Evolutionary conservation across 2,888 invertebrate species (phyloP).

Genomic region (Tachina fera): DNA sequence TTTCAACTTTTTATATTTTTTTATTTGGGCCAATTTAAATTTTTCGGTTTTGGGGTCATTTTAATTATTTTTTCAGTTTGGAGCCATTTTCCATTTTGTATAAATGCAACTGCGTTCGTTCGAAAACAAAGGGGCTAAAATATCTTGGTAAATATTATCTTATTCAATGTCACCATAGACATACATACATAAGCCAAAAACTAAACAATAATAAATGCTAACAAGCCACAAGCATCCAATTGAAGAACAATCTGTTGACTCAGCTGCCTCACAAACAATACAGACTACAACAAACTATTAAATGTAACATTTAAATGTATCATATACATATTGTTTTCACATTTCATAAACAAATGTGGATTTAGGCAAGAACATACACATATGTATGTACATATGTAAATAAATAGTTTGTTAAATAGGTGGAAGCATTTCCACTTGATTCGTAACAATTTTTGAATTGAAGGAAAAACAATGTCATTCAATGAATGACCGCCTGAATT

Average conservation of each 20-base stretch:
- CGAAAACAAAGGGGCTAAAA: conserved; percentile 45
- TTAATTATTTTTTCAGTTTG: background rate
- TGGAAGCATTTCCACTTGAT: background rate
- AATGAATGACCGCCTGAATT: too few species aligned
- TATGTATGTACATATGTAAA: background rate
- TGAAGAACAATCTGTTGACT: conserved; percentile 73
- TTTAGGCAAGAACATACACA: conserved; percentile 10
- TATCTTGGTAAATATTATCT: conserved; percentile 56
- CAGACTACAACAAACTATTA: conserved; percentile 21
- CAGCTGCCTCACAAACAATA: conserved; percentile 63
- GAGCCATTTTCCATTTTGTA: background rate
- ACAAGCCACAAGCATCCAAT: conserved; percentile 64
- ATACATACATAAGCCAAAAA: conserved; percentile 53
- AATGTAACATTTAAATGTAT: conserved; percentile 8
- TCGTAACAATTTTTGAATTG: too few species aligned
- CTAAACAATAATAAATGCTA: conserved; percentile 67
- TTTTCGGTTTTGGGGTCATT: too few species aligned
- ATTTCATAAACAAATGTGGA: conserved; percentile 40
- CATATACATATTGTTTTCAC: background rate
- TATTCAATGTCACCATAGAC: conserved; percentile 63
- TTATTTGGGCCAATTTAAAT: too few species aligned
- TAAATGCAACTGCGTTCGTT: conserved; percentile 10
- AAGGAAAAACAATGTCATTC: too few species aligned
- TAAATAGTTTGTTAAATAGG: conserved; percentile 14
- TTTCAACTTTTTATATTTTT: too few species aligned